These are phyloP conservation scores for Aphelenchoides avenae DNA, from an alignment of 1,140 invertebrate species.

Conservation along the genomic window DNA sequence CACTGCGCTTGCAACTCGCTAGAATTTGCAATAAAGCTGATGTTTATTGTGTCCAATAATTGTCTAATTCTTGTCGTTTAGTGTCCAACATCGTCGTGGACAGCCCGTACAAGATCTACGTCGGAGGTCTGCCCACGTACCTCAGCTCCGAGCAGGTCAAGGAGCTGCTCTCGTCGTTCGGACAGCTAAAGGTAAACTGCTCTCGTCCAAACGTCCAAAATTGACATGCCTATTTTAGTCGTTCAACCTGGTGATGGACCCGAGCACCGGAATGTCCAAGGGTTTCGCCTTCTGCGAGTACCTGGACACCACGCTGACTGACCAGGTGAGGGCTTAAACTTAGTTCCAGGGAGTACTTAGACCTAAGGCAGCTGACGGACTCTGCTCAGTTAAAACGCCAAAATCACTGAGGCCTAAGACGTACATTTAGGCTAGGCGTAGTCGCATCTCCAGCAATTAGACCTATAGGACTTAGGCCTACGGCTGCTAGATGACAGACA, in stretches of 20 bases:
- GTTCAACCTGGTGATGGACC: constrained; percentile 97
- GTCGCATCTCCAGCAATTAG: too few species aligned
- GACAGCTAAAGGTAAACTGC: constrained; percentile 88
- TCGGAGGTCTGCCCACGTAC: constrained; percentile 97
- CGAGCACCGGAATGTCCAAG: constrained; percentile 90
- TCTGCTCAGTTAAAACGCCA: too few species aligned
- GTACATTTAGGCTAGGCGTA: too few species aligned
- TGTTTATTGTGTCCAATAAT: constrained; percentile 5
- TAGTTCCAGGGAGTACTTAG: too few species aligned
- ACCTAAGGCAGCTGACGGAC: too few species aligned
- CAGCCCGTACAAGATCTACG: constrained; percentile 94
- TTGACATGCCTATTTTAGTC: constrained; percentile 90
- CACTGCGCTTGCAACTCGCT: too few species aligned
- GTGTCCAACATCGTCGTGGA: constrained; percentile 80
- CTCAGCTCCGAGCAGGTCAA: constrained; percentile 89
- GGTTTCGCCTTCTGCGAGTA: constrained; percentile 99
- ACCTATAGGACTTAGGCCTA: too few species aligned
- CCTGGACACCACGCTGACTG: constrained; percentile 89
- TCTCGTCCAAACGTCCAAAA: constrained; percentile 77
- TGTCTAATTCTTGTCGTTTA: constrained; percentile 36
- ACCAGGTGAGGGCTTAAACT: constrained; percentile 73
- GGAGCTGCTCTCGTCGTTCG: constrained; percentile 61
- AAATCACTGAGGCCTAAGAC: too few species aligned
- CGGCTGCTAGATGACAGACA: too few species aligned
- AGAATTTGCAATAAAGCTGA: background rate